These are phyloP conservation scores for Macrophya annulata DNA, from an alignment of 2,888 invertebrate species.

Conservation along the genomic window DNA sequence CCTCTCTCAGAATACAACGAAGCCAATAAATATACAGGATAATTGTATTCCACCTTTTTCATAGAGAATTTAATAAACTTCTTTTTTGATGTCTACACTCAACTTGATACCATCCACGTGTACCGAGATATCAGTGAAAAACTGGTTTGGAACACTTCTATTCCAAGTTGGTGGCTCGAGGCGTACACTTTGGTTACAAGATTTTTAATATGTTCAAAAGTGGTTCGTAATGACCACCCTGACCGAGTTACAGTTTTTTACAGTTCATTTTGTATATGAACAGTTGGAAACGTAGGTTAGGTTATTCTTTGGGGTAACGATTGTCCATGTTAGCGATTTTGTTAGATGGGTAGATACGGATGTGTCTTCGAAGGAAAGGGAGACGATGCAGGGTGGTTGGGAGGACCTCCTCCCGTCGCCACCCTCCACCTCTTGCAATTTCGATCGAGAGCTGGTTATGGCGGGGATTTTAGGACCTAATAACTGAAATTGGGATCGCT, in stretches of 20 bases:
- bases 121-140: too few species aligned
- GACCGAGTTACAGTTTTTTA: not conserved
- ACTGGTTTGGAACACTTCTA: too few species aligned
- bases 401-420: slow-evolving; percentile 16
- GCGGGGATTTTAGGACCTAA: slow-evolving; percentile 69
- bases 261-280: not conserved
- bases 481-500: slow-evolving; percentile 69
- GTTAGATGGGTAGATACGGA: slow-evolving; percentile 22
- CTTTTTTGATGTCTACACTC: too few species aligned
- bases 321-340: slow-evolving; percentile 33
- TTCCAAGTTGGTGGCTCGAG: not conserved
- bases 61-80: too few species aligned
- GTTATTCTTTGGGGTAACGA: not conserved
- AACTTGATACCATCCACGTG: too few species aligned
- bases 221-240: not conserved
- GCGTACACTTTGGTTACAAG: not conserved
- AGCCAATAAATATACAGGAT: too few species aligned
- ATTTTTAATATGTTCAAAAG: not conserved
- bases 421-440: slow-evolving; percentile 54
- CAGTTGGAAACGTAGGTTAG: not conserved
- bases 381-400: slow-evolving; percentile 11
- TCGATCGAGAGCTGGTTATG: slow-evolving; percentile 66
- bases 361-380: slow-evolving; percentile 28
- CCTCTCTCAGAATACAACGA: too few species aligned
- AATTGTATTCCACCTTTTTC: too few species aligned